phyloP scores from a whole-genome alignment of 2,113 vertebrate genomes.

The Hippocampus abdominalis region DNA sequence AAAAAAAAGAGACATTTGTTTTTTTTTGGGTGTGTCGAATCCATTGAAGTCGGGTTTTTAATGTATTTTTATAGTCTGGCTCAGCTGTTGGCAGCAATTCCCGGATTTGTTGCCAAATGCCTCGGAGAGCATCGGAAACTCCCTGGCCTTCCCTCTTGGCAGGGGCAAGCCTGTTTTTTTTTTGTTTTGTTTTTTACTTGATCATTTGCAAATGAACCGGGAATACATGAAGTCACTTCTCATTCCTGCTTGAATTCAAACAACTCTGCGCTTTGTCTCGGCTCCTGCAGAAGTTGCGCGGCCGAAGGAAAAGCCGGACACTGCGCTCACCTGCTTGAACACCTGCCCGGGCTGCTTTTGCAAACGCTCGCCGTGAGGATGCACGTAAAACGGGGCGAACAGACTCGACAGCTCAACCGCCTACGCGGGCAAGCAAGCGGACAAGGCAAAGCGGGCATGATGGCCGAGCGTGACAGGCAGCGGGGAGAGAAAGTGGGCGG shows the following conservation, averaged over 20 bases:
- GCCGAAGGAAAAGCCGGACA: neutral
- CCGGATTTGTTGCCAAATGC: conserved; percentile 28
- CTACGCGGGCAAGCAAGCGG: conserved; percentile 9
- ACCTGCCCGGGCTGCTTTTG: conserved; percentile 1
- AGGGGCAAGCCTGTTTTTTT: conserved; percentile 10
- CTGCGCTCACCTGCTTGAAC: neutral
- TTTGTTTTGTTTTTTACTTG: conserved; percentile 10
- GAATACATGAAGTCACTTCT: neutral
- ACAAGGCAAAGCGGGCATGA: conserved; percentile 7
- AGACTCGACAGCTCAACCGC: conserved; percentile 16
- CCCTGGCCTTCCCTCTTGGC: conserved; percentile 29
- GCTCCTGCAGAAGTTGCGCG: too few species aligned
- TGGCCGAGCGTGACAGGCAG: conserved; percentile 29
- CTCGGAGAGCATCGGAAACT: conserved; percentile 44
- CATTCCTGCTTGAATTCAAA: neutral
- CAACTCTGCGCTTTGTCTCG: too few species aligned
- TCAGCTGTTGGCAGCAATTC: conserved; percentile 39
- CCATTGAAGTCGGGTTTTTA: neutral
- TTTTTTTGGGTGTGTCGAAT: neutral
- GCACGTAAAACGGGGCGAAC: conserved; percentile 3
- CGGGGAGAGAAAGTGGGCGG: conserved; percentile 39
- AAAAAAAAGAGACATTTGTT: too few species aligned
- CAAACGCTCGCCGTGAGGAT: conserved; percentile 15
- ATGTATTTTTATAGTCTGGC: conserved; percentile 18
- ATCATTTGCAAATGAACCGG: conserved; percentile 24